A percentile compares a stretch with the other conserved stretches of the same genome.
Evolutionary conservation across 2,113 vertebrate genomes (phyloP).

Genomic region (Anoura caudifer): DNA sequence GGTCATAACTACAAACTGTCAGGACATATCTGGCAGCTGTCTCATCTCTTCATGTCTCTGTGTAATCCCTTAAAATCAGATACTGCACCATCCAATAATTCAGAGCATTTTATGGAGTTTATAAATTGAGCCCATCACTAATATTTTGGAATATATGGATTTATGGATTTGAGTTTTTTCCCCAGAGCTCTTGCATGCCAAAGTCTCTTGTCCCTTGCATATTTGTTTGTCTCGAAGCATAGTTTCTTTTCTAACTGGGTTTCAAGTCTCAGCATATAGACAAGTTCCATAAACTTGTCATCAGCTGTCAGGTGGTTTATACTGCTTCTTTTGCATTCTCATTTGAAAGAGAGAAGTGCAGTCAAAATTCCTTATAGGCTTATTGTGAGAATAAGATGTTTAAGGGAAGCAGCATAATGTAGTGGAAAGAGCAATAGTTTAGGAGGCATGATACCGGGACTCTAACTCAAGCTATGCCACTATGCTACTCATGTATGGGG

Average conservation of each 20-base stretch:
- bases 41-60: slow-evolving; percentile 35
- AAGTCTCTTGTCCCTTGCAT: not conserved
- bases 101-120: slow-evolving; percentile 30
- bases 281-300: not conserved
- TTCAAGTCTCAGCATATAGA: not conserved
- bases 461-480: not conserved
- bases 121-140: slow-evolving; percentile 19
- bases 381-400: slow-evolving; percentile 20
- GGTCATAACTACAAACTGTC: slow-evolving; percentile 41
- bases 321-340: not conserved
- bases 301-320: not conserved
- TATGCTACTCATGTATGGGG: not conserved
- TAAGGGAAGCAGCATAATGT: not conserved
- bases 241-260: not conserved
- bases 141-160: slow-evolving; percentile 26
- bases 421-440: not conserved
- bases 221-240: not conserved
- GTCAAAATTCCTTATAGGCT: not conserved
- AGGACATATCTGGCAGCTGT: slow-evolving; percentile 40
- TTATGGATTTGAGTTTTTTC: not conserved
- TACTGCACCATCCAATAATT: not conserved
- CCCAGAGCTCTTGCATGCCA: not conserved
- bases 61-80: slow-evolving; percentile 58
- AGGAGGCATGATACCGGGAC: not conserved
- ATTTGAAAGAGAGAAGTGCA: not conserved